phyloP scores from a whole-genome alignment of 2,797 vertebrate species.

The Coilia nasus region DNA sequence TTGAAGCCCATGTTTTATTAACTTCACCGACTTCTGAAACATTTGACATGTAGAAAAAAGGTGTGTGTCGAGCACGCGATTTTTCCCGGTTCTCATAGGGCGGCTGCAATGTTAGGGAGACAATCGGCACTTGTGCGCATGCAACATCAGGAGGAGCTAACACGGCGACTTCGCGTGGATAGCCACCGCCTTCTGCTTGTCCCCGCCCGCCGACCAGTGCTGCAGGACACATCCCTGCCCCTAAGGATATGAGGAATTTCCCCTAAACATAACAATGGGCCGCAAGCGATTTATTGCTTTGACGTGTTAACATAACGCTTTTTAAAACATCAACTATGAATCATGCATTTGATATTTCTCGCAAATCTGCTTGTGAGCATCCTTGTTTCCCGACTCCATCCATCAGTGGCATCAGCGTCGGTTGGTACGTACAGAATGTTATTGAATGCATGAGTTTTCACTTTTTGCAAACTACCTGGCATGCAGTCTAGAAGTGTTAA shows the following conservation, averaged over 20 bases:
- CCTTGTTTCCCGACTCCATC: conserved; percentile 72
- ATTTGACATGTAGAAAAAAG: no score
- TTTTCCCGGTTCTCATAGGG: background rate
- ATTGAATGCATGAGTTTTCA: background rate
- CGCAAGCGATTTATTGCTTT: conserved; percentile 65
- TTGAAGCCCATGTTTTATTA: no score
- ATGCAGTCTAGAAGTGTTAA: background rate
- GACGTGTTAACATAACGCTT: conserved; percentile 72
- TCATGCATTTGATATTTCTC: conserved; percentile 82
- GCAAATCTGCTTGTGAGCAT: conserved; percentile 79
- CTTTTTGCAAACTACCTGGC: background rate
- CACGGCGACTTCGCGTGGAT: conserved; percentile 62
- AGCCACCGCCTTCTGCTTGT: conserved; percentile 74
- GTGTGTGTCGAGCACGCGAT: no score
- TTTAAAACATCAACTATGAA: conserved; percentile 81
- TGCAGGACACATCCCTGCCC: conserved; percentile 62
- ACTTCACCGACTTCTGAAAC: no score
- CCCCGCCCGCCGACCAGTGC: conserved; percentile 50
- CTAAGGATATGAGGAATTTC: conserved; percentile 63
- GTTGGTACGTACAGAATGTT: conserved; percentile 80
- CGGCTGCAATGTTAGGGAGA: conserved; percentile 2
- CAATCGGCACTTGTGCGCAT: conserved; percentile 59
- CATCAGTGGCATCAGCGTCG: conserved; percentile 73
- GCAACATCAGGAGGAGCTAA: conserved; percentile 66
- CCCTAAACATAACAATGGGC: conserved; percentile 68